These are phyloP conservation scores for Hydractinia echinata DNA, from an alignment of 30 jellyfish, hydroid and myxozoan genomes.

Conservation along the genomic window DNA sequence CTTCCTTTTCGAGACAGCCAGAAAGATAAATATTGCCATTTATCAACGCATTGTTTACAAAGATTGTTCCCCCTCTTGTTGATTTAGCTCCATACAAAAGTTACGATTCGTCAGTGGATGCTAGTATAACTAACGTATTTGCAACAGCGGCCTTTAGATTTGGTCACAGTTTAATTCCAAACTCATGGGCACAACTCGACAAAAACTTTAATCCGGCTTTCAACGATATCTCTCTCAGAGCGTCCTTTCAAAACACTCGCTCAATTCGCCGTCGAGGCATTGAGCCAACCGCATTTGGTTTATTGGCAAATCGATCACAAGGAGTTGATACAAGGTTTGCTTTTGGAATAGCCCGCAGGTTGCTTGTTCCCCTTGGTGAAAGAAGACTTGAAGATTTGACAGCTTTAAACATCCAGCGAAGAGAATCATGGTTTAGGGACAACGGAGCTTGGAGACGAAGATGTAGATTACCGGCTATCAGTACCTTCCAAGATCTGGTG, in stretches of 20 bases:
- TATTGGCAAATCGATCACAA: slow-evolving; percentile 46
- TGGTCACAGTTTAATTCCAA: slow-evolving; percentile 35
- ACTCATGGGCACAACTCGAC: slow-evolving; percentile 22
- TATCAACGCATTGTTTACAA: slow-evolving; percentile 71
- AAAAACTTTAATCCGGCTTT: slow-evolving; percentile 1
- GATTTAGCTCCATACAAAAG: slow-evolving; percentile 47
- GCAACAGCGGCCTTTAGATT: slow-evolving; percentile 45
- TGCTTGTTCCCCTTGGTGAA: slow-evolving; percentile 42
- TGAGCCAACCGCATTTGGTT: slow-evolving; percentile 79
- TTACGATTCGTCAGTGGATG: slow-evolving; percentile 60
- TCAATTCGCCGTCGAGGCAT: slow-evolving; percentile 56
- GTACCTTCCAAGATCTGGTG: not conserved
- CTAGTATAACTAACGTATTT: slow-evolving; percentile 40
- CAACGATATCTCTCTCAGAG: slow-evolving; percentile 26
- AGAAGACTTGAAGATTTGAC: slow-evolving; percentile 51
- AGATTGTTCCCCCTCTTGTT: slow-evolving; percentile 67
- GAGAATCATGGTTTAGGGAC: slow-evolving; percentile 91
- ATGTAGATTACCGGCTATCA: not conserved
- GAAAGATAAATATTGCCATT: slow-evolving; percentile 78
- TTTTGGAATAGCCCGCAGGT: slow-evolving; percentile 16
- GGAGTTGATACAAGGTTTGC: slow-evolving; percentile 45
- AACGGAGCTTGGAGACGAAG: slow-evolving; percentile 25
- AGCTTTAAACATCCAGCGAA: slow-evolving; percentile 91
- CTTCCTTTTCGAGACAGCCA: slow-evolving; percentile 56
- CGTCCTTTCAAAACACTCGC: slow-evolving; percentile 38